These are phyloP conservation scores for Cryptus viduatorius DNA, from an alignment of 2,888 invertebrate species.

Conservation along the genomic window DNA sequence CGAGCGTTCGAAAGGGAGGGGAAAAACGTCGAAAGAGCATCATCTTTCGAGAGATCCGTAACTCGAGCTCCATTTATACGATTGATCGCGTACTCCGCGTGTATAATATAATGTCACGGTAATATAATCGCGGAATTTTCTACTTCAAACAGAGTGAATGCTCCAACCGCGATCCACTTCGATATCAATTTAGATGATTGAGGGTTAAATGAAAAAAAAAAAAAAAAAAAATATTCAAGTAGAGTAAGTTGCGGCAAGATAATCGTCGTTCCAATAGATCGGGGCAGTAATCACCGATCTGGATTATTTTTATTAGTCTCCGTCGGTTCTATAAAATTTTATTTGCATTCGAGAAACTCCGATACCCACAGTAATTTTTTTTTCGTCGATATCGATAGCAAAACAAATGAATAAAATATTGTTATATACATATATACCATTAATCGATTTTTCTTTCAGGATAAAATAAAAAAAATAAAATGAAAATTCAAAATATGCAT, in stretches of 20 bases:
- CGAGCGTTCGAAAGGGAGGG: neutral
- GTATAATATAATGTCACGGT: conserved; percentile 27
- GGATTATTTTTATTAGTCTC: neutral
- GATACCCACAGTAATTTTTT: neutral
- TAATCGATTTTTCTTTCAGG: neutral
- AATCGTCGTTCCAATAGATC: neutral
- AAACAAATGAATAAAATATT: neutral
- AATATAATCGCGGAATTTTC: conserved; percentile 34
- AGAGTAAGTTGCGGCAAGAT: conserved; percentile 5
- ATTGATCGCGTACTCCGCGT: conserved; percentile 45
- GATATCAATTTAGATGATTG: conserved; percentile 45
- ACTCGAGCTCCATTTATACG: conserved; percentile 50
- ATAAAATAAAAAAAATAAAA: neutral
- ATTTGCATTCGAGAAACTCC: neutral
- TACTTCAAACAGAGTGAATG: conserved; percentile 39
- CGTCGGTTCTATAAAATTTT: neutral
- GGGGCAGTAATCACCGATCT: neutral
- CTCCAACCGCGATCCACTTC: conserved; percentile 39
- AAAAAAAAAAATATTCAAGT: conserved; percentile 25
- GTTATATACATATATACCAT: neutral
- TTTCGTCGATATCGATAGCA: neutral
- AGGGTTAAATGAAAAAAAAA: conserved; percentile 15
- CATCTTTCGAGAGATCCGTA: conserved; percentile 38
- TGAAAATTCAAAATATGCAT: neutral
- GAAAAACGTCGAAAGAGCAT: conserved; percentile 42